Conservation (phyloP, 2,113 vertebrate species). For the Brachyhypopomus occidentalis region DNA sequence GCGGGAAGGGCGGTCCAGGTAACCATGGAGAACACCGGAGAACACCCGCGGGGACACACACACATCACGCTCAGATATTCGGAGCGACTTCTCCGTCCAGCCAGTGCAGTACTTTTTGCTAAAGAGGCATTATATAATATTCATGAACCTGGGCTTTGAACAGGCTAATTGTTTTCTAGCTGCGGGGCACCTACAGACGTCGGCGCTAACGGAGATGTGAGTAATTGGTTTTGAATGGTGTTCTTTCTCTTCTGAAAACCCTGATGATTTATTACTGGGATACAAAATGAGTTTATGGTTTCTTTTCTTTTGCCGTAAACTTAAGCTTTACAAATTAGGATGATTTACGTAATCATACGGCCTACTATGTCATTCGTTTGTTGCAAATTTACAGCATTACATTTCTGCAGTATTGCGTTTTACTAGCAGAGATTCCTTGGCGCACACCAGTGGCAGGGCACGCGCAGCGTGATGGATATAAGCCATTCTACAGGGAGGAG, state of each 20-base stretch:
- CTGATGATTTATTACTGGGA: too few species aligned
- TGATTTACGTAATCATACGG: too few species aligned
- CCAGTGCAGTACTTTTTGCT: background rate
- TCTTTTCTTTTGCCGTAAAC: too few species aligned
- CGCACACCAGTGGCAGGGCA: too few species aligned
- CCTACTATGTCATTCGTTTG: too few species aligned
- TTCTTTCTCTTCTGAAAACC: too few species aligned
- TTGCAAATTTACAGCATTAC: too few species aligned
- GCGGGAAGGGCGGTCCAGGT: background rate
- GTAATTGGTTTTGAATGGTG: background rate
- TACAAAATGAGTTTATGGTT: too few species aligned
- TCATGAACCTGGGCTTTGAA: background rate
- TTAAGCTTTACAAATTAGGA: too few species aligned
- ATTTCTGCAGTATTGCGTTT: too few species aligned
- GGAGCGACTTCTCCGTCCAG: background rate
- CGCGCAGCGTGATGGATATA: slow-evolving; percentile 41
- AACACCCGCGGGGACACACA: background rate
- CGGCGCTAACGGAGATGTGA: background rate
- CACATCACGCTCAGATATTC: background rate
- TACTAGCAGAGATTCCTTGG: too few species aligned
- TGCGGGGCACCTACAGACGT: background rate
- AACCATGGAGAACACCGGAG: slow-evolving; percentile 35
- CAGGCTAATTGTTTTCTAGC: background rate
- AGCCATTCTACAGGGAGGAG: slow-evolving; percentile 42
- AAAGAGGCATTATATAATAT: too few species aligned